Evolutionary conservation across 2,113 vertebrate genomes (phyloP).

Genomic region (Rynchops niger): DNA sequence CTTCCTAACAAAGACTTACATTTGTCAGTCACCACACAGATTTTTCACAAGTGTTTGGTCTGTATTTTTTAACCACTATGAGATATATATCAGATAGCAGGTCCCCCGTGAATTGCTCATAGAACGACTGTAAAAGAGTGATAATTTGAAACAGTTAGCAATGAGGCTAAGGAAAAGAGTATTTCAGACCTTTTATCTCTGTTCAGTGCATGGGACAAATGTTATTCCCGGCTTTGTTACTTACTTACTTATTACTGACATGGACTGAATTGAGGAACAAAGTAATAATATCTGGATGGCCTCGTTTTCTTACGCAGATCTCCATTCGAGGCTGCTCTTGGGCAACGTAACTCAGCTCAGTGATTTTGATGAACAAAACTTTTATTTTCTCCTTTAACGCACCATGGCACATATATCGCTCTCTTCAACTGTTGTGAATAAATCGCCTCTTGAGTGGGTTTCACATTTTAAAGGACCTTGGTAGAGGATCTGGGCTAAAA

Average conservation of each 20-base stretch:
- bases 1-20: background rate
- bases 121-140: background rate
- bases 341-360: background rate
- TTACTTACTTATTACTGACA: background rate
- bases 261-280: background rate
- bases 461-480: background rate
- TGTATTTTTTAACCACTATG: background rate
- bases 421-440: background rate
- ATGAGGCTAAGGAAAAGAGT: background rate
- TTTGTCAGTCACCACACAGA: background rate
- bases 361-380: background rate
- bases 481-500: background rate
- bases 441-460: background rate
- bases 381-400: background rate
- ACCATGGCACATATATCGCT: background rate
- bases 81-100: background rate
- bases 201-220: background rate
- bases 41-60: background rate
- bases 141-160: slow-evolving; percentile 21
- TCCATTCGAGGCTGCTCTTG: background rate
- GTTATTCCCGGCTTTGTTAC: background rate
- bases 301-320: background rate
- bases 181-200: slow-evolving; percentile 8
- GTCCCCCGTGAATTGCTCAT: background rate
- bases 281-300: background rate